Evolutionary conservation across 2,113 vertebrate species (phyloP), one percentile per base, ranked within the genome.

Genomic region (Pachypanchax playfairii): DNA sequence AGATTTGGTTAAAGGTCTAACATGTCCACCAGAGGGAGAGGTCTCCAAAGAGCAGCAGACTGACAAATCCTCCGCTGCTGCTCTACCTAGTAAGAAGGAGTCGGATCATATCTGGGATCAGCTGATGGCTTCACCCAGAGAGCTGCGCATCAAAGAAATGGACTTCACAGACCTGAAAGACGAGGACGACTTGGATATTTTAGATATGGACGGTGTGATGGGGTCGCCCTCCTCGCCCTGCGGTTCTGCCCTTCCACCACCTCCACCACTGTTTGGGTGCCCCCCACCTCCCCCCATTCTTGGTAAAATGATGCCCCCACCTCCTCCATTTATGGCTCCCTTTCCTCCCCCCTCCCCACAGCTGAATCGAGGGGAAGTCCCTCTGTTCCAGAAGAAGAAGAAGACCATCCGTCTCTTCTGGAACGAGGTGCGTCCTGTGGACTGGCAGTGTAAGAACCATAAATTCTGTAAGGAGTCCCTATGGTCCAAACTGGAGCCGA

Each of bases 101-200:
- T 98, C 96, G 0, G 97, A 99, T 75, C 93, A 96, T 47, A 98
- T 99, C 86, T 99, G 97, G 97, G 97, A 99, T 88, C 96, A 98
- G 91, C 93, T 99, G 70, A 94, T 98, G 95, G 95, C 96, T 52
- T 84, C 91, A 22, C 95, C 96, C 17, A 90, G 94, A 65, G 95
- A 98, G 90, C 94, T 99, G 68, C 93, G 94, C 65, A 98, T 98
- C 81, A 97, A 96, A 91, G 97, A 99, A 60, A 96, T 99, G 93
- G 96, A 99, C 89, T 99, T 98, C 88, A 99, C 97, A 0, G 97
- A 99, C 88, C 90, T 99, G 62, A 92, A 85, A 69, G 97, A 98
- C 10, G 96, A 96, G 64, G 96, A 99, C 13, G 97, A 99, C 72
- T 20, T 94, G 18, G 94, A 98, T 50, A 91, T 98, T 75, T 89